A percentile compares a stretch with the other conserved stretches of the same genome.
Conservation (phyloP, 2,797 vertebrate species). For the Synanceia verrucosa region DNA sequence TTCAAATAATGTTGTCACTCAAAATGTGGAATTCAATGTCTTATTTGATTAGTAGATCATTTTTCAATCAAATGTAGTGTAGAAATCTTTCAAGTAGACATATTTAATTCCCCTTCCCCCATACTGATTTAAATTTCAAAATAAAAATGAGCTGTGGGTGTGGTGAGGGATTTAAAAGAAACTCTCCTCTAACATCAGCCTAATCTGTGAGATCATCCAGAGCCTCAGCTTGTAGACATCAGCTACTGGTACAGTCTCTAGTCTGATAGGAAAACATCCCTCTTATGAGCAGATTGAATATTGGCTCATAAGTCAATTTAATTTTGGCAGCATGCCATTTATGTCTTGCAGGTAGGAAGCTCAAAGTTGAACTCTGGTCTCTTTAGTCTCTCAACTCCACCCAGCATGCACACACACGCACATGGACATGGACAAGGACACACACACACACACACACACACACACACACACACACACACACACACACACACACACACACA, state of each 20-base stretch:
- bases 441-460: not conserved
- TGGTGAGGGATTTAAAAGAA: too few relatives aligned
- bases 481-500: conserved; percentile 34
- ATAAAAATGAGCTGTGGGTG: too few relatives aligned
- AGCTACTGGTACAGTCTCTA: not conserved
- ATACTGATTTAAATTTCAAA: not conserved
- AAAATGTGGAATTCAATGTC: not conserved
- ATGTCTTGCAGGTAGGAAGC: conserved; percentile 8
- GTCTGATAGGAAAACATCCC: not conserved
- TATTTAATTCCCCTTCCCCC: not conserved
- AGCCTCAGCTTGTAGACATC: not conserved
- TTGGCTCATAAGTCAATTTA: conserved; percentile 11
- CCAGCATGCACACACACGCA: conserved; percentile 4
- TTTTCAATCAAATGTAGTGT: not conserved
- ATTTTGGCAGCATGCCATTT: conserved; percentile 5
- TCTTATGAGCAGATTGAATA: not conserved
- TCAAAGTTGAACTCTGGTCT: conserved; percentile 18
- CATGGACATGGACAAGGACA: too few relatives aligned
- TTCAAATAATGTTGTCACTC: not conserved
- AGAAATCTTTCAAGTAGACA: not conserved
- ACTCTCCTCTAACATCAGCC: not conserved
- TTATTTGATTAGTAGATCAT: not conserved
- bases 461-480: conserved; percentile 13
- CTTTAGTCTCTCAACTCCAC: conserved; percentile 34
- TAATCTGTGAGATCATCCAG: not conserved